Conservation (phyloP, 2,888 invertebrate species). For the Petrolisthes cinctipes region DNA sequence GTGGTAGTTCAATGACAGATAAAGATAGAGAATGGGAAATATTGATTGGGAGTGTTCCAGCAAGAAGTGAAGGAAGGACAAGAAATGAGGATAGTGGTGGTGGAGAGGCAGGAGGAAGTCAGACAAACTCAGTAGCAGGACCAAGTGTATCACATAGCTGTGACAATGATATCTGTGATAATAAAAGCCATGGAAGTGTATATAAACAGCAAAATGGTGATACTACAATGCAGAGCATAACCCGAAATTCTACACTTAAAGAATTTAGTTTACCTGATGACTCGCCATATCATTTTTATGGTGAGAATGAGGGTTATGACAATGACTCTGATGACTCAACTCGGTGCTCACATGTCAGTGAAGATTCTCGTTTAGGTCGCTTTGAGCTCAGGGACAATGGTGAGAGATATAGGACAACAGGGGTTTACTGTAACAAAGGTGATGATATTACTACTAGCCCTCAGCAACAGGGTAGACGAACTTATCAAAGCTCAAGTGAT, state of each 20-base stretch:
- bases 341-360: slow-evolving; percentile 46
- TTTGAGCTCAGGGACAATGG: slow-evolving; percentile 54
- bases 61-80: slow-evolving; percentile 36
- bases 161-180: slow-evolving; percentile 57
- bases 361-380: slow-evolving; percentile 49
- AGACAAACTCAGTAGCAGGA: slow-evolving; percentile 24
- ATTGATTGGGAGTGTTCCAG: slow-evolving; percentile 61
- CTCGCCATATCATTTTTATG: slow-evolving; percentile 52
- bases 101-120: slow-evolving; percentile 30
- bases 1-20: slow-evolving; percentile 39
- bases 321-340: slow-evolving; percentile 55
- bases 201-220: slow-evolving; percentile 24
- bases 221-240: slow-evolving; percentile 22
- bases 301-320: slow-evolving; percentile 43
- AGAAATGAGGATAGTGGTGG: slow-evolving; percentile 40
- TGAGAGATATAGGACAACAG: slow-evolving; percentile 25
- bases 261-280: slow-evolving; percentile 54
- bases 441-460: slow-evolving; percentile 37
- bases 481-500: slow-evolving; percentile 52
- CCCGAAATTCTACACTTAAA: slow-evolving; percentile 44
- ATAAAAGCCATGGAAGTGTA: slow-evolving; percentile 46
- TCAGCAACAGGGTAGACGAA: slow-evolving; percentile 22
- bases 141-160: slow-evolving; percentile 26
- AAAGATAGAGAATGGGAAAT: slow-evolving; percentile 65
- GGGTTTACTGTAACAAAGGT: slow-evolving; percentile 26